Percentiles rank a stretch among this genome's conserved stretches.
phyloP scores from a whole-genome alignment of 1,140 invertebrate species.

The Phymastichus coffea region DNA sequence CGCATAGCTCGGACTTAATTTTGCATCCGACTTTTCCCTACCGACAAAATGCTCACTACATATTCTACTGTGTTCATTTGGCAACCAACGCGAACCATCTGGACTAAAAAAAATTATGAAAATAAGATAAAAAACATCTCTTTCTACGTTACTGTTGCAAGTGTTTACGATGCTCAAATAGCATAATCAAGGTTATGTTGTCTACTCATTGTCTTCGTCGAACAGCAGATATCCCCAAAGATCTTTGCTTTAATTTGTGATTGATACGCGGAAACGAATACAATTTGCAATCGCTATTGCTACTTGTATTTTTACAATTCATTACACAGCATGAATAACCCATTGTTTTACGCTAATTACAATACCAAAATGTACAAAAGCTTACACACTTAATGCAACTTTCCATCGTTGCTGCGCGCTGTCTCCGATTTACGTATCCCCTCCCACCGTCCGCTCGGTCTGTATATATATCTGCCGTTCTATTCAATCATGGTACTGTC shows the following conservation, averaged over 20 bases:
- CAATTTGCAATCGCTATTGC: not conserved
- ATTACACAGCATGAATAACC: not conserved
- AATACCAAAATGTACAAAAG: too few relatives aligned
- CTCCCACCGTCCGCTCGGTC: too few relatives aligned
- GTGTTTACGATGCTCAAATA: not conserved
- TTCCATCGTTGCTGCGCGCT: too few relatives aligned
- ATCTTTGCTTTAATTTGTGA: not conserved
- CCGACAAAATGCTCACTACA: conserved; percentile 29
- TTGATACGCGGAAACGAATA: not conserved
- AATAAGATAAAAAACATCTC: not conserved
- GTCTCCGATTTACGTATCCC: too few relatives aligned
- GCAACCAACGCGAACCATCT: conserved; percentile 5
- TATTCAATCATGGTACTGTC: too few relatives aligned
- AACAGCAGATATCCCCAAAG: not conserved
- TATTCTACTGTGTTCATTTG: not conserved
- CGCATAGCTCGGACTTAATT: not conserved
- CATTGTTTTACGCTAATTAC: conserved; percentile 4
- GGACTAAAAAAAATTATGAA: not conserved
- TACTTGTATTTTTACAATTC: not conserved
- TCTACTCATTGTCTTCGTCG: not conserved
- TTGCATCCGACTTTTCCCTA: conserved; percentile 8
- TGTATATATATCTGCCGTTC: too few relatives aligned
- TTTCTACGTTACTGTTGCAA: not conserved
- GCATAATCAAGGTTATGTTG: not conserved
- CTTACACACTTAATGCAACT: too few relatives aligned